Conservation (phyloP, 2,797 vertebrate species). For the Pseudochirops cupreus region DNA sequence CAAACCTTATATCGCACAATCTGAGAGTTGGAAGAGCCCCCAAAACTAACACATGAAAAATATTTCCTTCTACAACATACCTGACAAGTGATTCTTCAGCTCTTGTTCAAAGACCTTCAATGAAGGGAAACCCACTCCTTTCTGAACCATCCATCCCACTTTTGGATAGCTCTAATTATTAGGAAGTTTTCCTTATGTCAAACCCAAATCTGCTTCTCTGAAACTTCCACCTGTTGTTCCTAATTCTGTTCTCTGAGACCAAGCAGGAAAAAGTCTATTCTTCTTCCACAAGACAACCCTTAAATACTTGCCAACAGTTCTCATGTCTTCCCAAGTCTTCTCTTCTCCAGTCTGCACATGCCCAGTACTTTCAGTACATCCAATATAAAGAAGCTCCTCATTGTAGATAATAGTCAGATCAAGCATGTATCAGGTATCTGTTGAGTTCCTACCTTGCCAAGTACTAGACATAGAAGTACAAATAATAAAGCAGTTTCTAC, state of each 20-base stretch:
- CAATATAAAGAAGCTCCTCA: neutral
- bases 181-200: neutral
- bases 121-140: neutral
- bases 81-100: neutral
- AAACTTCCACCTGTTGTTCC: neutral
- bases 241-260: neutral
- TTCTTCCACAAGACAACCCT: neutral
- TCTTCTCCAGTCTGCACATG: neutral
- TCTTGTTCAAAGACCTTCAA: neutral
- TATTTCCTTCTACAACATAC: neutral
- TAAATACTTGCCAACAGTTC: neutral
- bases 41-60: neutral
- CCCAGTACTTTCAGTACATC: neutral
- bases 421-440: neutral
- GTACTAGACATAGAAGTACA: neutral
- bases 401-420: neutral
- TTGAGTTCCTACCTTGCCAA: neutral
- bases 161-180: neutral
- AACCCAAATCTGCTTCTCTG: neutral
- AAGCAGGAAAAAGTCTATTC: neutral
- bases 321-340: neutral
- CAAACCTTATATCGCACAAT: neutral
- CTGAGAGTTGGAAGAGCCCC: neutral
- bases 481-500: neutral
- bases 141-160: neutral